Evolutionary conservation across 1,140 invertebrate genomes (phyloP), one percentile per base, ranked within the genome.

Genomic region (Drosophila kepulauana): DNA sequence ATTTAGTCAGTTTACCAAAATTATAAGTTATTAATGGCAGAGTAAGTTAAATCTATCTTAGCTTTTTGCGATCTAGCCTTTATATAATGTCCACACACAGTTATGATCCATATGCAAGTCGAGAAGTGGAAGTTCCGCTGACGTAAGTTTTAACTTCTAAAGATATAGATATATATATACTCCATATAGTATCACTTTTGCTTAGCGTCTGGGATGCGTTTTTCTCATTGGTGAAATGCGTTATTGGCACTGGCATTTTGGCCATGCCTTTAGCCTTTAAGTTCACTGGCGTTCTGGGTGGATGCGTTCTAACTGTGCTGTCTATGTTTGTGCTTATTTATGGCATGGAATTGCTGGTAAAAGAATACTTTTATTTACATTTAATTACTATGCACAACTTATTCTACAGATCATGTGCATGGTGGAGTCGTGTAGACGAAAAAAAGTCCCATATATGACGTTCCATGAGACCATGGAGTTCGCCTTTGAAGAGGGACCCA

Each of bases 261-360:
- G 61, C 81, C 1, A 30, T 84, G 49, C 81, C 81, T 0, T 2
- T 84, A n/a, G 68, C 64, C 10, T 84, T 77, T 16, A 25, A 4
- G 5, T 71, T 49, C 15, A 25, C 52, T 0, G 81, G 81, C 1
- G 51, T 62, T 1, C 3, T 74, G 2, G 62, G 28, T 25, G 81
- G 81, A 1, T 1, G 10, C 0, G 1, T 74, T 0, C 3, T 84
- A 8, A 64, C 75, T 6, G 2, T 56, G 0, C 0, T 70, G 0
- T 6, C 1, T 5, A 43, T 61, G 0, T 1, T 49, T 1, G 1
- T 84, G 2, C 13, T 84, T 0, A 73, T 84, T 15, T 75, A 79
- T 73, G 73, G 81, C 5, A 63, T 84, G 3, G 61, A 73, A 3
- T n/a, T 84, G 43, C 25, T 84, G 46, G 79, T 81, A 33, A 25